Evolutionary conservation across 1,140 invertebrate species (phyloP), one percentile per base, ranked within the genome.

Genomic region (Lepidurus apus): DNA sequence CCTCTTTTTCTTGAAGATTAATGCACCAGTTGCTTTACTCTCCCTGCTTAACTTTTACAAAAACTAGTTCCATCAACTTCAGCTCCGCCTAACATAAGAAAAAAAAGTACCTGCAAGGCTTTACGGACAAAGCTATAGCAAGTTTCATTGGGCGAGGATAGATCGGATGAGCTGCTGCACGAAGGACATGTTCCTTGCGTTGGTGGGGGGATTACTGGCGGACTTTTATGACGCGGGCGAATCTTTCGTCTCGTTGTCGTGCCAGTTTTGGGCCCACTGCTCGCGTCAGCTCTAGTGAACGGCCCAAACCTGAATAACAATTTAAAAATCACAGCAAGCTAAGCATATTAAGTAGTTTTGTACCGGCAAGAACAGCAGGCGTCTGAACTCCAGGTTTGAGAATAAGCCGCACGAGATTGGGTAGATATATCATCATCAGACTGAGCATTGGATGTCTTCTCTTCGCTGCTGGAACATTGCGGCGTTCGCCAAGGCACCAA

Each of bases 71-170:
- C 4, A 13, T 74, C 10, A 9, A 4, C 17, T 43, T 74, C 17
- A 34, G 11, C 47, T 45, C 9, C 11, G 17, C 21, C 24, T 13
- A 17, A 21, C 34, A 13, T 21, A 13, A 42, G 77, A 65, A 26
- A 74, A 73, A 77, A 47, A 42, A n/a, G n/a, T 85, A 91, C 90
- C 85, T 96, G 93, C 47, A 97, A 88, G 7, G 95, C 95, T 82
- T 93, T 89, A 74, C 94, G 88, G 6, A 97, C 94, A 83, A 96
- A 97, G 83, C 93, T 95, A 86, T 97, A 97, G 83, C 95, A 97
- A 7, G 94, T 95, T 86, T 96, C 95, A 82, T 95, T 95, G 6
- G 95, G 94, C 81, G 93, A 95, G 42, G 93, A 95, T 3, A 96
- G 87, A 80, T 93, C 94, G 42, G 93, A 94, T 75, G 91, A 93